Conservation (phyloP, 2,888 invertebrate species). For the Andrena camellia region DNA sequence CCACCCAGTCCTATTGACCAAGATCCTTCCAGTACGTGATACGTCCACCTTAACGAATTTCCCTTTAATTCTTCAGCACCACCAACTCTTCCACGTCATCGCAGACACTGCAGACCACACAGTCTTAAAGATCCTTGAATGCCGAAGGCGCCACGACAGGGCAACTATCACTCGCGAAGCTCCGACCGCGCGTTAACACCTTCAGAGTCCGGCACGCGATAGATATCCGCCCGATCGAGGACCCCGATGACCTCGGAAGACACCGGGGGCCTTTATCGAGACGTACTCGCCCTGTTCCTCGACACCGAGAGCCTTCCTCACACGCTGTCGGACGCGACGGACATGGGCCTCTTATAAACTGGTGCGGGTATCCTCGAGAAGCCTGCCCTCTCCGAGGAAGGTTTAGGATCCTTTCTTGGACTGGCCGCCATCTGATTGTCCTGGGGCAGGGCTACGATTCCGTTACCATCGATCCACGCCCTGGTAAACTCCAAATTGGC, state of each 20-base stretch:
- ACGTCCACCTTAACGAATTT: background rate
- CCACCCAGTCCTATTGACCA: background rate
- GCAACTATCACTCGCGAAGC: constrained; percentile 28
- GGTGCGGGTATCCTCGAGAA: constrained; percentile 87
- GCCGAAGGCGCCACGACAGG: constrained; percentile 42
- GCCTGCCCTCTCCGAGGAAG: constrained; percentile 83
- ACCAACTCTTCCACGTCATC: constrained; percentile 4
- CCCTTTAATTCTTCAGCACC: background rate
- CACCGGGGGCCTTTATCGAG: constrained; percentile 34
- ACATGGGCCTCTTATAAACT: constrained; percentile 83
- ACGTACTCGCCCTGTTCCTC: constrained; percentile 38
- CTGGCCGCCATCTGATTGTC: constrained; percentile 83
- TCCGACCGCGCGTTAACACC: constrained; percentile 22
- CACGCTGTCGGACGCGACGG: constrained; percentile 81
- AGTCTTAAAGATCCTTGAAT: background rate
- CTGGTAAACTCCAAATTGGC: constrained; percentile 90
- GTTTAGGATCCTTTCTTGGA: constrained; percentile 86
- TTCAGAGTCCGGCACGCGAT: constrained; percentile 24
- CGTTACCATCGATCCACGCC: constrained; percentile 91
- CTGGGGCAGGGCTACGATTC: constrained; percentile 86
- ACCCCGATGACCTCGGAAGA: constrained; percentile 38
- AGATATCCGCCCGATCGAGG: constrained; percentile 33
- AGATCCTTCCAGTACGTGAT: background rate
- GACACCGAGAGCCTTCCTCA: constrained; percentile 65
- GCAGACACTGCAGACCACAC: background rate